These are phyloP conservation scores for Chamaetylas fuelleborni DNA, from an alignment of 2,113 vertebrate species.

Conservation along the genomic window DNA sequence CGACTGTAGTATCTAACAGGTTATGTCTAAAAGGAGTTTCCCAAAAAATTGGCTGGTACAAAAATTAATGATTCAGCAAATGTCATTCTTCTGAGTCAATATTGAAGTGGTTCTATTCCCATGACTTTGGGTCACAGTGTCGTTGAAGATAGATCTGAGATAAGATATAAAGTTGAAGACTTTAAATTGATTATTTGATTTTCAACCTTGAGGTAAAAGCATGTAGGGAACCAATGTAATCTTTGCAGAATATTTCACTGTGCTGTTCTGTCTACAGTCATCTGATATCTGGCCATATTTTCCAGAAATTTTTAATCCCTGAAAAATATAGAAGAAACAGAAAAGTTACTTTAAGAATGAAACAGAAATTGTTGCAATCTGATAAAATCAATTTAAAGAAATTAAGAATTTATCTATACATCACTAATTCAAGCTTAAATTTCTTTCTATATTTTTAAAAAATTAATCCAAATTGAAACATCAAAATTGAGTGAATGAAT, in stretches of 20 bases:
- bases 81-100: neutral
- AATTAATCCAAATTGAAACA: neutral
- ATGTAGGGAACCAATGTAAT: neutral
- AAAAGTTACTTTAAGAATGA: neutral
- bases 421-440: neutral
- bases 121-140: neutral
- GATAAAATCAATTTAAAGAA: neutral
- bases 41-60: neutral
- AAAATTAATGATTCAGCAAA: neutral
- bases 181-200: conserved; percentile 37
- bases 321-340: neutral
- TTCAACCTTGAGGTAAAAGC: conserved; percentile 2
- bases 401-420: neutral
- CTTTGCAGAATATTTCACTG: neutral
- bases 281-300: neutral
- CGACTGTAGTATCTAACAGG: neutral
- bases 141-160: conserved; percentile 18
- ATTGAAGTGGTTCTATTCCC: neutral
- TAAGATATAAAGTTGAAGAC: conserved; percentile 28
- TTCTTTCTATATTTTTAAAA: neutral
- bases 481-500: neutral
- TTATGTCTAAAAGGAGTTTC: neutral
- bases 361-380: neutral
- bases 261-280: neutral
- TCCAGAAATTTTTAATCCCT: neutral